Evolutionary conservation across 2,888 invertebrate species (phyloP), one percentile per base, ranked within the genome.

Genomic region (Aleiodes alternator): DNA sequence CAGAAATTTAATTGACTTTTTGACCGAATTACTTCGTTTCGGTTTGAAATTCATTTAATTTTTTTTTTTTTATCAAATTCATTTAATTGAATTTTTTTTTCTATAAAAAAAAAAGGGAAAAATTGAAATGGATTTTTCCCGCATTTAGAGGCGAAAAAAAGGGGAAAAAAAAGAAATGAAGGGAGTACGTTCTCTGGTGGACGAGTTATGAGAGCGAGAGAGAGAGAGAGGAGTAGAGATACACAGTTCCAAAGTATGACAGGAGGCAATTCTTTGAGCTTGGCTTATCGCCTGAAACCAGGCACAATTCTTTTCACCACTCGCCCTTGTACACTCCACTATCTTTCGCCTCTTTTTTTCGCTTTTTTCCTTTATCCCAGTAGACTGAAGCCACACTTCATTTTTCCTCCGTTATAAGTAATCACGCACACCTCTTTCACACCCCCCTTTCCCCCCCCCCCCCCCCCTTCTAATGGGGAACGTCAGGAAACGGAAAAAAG

Each of bases 201-300:
- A 56, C 51, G 77, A 59, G 73, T 68, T 70, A 56, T 64, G 34
- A 23, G 34, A 34, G 59, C 75, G 71, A 74, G 71, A 71, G 75
- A 69, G 34, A 23, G 34, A 34, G 59, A 76, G 71, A 74, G 71
- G 72, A 76, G 72, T 69, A 74, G 78, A 71, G 76, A 66, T 2
- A 66, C 53, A 56, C 69, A 78, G 78, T 77, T 74, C 56, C 57
- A 76, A 66, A 77, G 51, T 70, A 70, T 73, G 80, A 76, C 78
- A 75, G 76, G 73, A 80, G 79, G 81, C 84, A 83, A 85, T 86
- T 85, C 85, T 84, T 84, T 84, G 85, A 84, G 82, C 80, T 82
- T 50, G 82, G 85, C 87, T 87, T 87, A 87, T 87, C 87, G 85
- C 84, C 81, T 72, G 82, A 82, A 81, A 86, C 82, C 87, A 87